These are phyloP conservation scores for Mycalesis mineus DNA, from an alignment of 2,888 invertebrate genomes.

Conservation along the genomic window DNA sequence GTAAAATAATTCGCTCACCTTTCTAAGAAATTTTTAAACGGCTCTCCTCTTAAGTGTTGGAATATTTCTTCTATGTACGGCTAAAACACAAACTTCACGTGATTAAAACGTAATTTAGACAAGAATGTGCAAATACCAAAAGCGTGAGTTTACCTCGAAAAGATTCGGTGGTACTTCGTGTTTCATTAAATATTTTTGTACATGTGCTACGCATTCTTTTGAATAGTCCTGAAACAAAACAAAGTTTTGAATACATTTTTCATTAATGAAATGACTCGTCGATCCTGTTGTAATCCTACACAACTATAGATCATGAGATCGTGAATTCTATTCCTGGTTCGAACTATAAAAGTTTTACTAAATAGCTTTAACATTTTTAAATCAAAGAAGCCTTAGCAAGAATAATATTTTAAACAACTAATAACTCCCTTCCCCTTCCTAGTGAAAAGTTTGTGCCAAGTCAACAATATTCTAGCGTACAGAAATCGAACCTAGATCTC, in stretches of 20 bases:
- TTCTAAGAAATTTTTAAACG: slow-evolving; percentile 98
- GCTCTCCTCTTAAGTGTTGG: slow-evolving; percentile 96
- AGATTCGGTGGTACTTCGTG: slow-evolving; percentile 97
- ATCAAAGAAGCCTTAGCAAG: no score
- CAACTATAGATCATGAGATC: no score
- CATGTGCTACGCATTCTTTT: slow-evolving; percentile 97
- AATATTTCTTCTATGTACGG: slow-evolving; percentile 99
- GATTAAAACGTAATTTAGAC: background rate
- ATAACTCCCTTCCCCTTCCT: no score
- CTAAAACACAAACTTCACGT: slow-evolving; percentile 79
- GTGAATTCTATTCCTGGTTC: no score
- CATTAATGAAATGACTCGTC: no score
- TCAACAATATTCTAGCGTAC: no score
- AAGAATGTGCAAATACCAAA: slow-evolving; percentile 12
- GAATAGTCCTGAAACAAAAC: slow-evolving; percentile 93
- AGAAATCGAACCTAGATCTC: no score
- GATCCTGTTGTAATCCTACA: no score
- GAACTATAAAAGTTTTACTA: no score
- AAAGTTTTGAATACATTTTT: background rate
- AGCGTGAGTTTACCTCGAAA: slow-evolving; percentile 87
- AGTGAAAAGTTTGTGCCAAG: no score
- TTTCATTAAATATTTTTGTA: slow-evolving; percentile 98
- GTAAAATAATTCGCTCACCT: slow-evolving; percentile 80
- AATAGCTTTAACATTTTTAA: no score
- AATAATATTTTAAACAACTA: no score